phyloP scores from a whole-genome alignment of 2,888 invertebrate species.

The Perizoma flavofasciatum region DNA sequence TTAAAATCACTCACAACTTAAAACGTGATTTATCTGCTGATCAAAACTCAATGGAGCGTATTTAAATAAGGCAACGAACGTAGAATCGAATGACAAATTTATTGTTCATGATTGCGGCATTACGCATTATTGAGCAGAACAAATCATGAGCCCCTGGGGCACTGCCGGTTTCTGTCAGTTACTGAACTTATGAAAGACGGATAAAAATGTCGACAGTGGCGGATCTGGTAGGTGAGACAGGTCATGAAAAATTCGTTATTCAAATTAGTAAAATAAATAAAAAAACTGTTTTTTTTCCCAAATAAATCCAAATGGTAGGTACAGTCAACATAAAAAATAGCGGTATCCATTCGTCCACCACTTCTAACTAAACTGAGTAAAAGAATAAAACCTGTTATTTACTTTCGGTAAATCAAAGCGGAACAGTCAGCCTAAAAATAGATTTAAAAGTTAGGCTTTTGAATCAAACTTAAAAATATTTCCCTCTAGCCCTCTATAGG shows the following conservation, averaged over 20 bases:
- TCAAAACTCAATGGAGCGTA: conserved; percentile 32
- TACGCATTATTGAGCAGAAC: conserved; percentile 30
- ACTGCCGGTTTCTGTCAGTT: conserved; percentile 6
- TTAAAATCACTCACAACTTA: conserved; percentile 10
- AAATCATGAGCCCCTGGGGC: conserved; percentile 24
- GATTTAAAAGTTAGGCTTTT: no score
- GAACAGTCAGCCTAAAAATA: no score
- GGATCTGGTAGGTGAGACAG: conserved; percentile 1
- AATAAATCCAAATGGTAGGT: no score
- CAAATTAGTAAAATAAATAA: no score
- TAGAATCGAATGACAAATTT: conserved; percentile 37
- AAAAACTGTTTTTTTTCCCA: no score
- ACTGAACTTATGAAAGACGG: conserved; percentile 1
- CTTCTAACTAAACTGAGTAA: no score
- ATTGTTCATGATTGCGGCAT: conserved; percentile 35
- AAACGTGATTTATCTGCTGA: conserved; percentile 11
- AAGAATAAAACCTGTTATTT: no score
- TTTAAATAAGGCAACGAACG: conserved; percentile 32
- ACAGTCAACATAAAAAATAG: no score
- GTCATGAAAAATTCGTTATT: conserved; percentile 3
- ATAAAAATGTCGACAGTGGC: background rate
- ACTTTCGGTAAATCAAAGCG: no score
- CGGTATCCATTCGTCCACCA: no score
- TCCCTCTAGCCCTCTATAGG: no score
- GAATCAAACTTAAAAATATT: no score